Percentiles rank a stretch among this genome's conserved stretches.
Evolutionary conservation across 2,888 invertebrate species (phyloP).

Genomic region (Coecobrya sp.): DNA sequence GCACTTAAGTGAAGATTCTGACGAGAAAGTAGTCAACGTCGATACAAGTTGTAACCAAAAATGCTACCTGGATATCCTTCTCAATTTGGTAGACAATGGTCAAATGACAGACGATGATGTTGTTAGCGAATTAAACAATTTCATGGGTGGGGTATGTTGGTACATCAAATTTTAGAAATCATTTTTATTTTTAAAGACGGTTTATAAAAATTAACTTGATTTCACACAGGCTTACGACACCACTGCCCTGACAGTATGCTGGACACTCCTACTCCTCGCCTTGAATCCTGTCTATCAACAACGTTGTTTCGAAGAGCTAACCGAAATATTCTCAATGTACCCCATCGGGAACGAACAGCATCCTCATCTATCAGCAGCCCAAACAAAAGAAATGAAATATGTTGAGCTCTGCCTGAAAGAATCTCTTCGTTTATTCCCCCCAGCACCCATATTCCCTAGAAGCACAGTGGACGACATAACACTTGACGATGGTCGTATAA

Average conservation of each 20-base stretch:
- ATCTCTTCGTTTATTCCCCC: conserved; percentile 53
- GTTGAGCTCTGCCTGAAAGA: conserved; percentile 66
- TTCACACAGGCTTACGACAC: conserved; percentile 49
- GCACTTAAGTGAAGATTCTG: neutral
- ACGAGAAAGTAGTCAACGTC: neutral
- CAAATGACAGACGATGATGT: conserved; percentile 41
- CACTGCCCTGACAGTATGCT: conserved; percentile 46
- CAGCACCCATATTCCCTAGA: conserved; percentile 49
- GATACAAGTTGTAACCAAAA: neutral
- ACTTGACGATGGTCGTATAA: conserved; percentile 51
- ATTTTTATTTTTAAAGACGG: too few species aligned
- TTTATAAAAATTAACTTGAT: too few species aligned
- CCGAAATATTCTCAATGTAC: conserved; percentile 15
- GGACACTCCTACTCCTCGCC: conserved; percentile 59
- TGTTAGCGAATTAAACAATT: conserved; percentile 60
- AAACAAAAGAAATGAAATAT: conserved; percentile 57
- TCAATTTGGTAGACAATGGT: conserved; percentile 9
- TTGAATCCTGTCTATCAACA: conserved; percentile 48
- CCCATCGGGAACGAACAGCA: neutral
- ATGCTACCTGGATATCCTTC: conserved; percentile 57
- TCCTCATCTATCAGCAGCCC: neutral
- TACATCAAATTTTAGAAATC: too few species aligned
- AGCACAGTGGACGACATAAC: conserved; percentile 40
- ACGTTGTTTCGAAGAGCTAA: conserved; percentile 8
- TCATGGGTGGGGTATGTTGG: conserved; percentile 48